phyloP scores from a whole-genome alignment of 2,888 invertebrate genomes.

The Caenorhabditis sinica region DNA sequence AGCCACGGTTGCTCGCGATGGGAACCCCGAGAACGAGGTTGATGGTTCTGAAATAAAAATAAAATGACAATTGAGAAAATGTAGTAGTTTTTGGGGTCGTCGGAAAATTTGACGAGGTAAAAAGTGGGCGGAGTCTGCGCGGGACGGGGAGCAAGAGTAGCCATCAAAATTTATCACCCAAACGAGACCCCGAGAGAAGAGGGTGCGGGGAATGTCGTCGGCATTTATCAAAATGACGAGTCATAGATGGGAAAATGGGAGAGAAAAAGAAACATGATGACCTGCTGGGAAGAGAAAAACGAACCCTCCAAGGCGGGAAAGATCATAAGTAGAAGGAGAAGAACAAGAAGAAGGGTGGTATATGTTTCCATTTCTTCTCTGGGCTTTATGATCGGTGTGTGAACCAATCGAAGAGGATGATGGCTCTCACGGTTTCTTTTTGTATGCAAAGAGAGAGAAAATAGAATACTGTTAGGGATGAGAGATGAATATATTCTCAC shows the following conservation, averaged over 20 bases:
- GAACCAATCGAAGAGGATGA: neutral
- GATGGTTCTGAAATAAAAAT: constrained; percentile 30
- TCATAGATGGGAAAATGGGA: neutral
- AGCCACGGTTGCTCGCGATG: constrained; percentile 14
- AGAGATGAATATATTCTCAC: too few species aligned
- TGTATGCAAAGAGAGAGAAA: constrained; percentile 31
- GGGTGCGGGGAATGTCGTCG: constrained; percentile 14
- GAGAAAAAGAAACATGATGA: constrained; percentile 1
- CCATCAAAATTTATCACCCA: neutral
- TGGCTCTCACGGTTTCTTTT: constrained; percentile 33
- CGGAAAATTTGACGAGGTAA: neutral
- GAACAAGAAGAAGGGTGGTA: too few species aligned
- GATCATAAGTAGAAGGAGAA: constrained; percentile 9
- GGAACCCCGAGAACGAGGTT: constrained; percentile 16
- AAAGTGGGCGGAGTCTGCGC: constrained; percentile 16
- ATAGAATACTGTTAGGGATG: neutral
- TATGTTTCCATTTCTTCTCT: neutral
- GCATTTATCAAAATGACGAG: constrained; percentile 14
- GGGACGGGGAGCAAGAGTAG: constrained; percentile 3
- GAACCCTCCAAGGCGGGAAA: constrained; percentile 16
- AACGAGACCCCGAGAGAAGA: constrained; percentile 3
- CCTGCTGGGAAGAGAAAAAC: neutral
- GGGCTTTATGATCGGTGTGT: constrained; percentile 32
- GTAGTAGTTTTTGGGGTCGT: neutral
- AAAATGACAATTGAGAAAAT: neutral